Base-by-base conservation (phyloP, 2,113 vertebrate genomes). In the Nerophis ophidion region DNA sequence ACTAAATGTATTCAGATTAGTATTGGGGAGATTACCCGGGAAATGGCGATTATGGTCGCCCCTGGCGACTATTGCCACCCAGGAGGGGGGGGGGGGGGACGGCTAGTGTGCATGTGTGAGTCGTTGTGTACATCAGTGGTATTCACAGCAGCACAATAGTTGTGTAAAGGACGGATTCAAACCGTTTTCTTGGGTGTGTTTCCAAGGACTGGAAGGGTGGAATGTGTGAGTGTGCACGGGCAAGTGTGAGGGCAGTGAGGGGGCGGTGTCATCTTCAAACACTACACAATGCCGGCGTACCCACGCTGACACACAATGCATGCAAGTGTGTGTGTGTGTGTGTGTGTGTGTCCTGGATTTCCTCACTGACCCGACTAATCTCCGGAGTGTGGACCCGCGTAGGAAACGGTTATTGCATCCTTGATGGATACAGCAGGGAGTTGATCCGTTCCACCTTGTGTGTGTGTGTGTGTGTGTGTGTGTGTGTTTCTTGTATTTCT, bases 301-400 rank as follows among this genome's bases (percentile, higher is more conserved):
- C 61, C n/a, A 65, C 65, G 74, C n/a, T 54, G 11, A 72, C 13
- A 67, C 7, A 70, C 47, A 72, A 60, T 3, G 16, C 48, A 19
- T 38, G 57, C 36, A 48, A 4, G 53, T 19, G 8, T 35, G 57
- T 55, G 45, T 42, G 36, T 36, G 36, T n/a, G 1, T 65, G 53
- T 35, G 36, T 52, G 50, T 64, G 15, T 51, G 61, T 74, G 77
- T 73, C 77, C 79, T 78, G 77, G 79, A 81, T 84, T 77, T 80
- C 76, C 68, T 72, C 40, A 69, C 71, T 84, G 84, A 81, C 86
- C 86, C 77, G 77, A 75, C 82, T 86, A 81, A 82, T 83, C 77
- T 84, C 71, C 75, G 72, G 77, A 80, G 85, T 84, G 83, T 76
- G 75, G 56, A 77, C 53, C 26, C 57, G 49, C 67, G 66, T 57